phyloP scores from a whole-genome alignment of 2,888 invertebrate species.

The Gryllus longicercus region DNA sequence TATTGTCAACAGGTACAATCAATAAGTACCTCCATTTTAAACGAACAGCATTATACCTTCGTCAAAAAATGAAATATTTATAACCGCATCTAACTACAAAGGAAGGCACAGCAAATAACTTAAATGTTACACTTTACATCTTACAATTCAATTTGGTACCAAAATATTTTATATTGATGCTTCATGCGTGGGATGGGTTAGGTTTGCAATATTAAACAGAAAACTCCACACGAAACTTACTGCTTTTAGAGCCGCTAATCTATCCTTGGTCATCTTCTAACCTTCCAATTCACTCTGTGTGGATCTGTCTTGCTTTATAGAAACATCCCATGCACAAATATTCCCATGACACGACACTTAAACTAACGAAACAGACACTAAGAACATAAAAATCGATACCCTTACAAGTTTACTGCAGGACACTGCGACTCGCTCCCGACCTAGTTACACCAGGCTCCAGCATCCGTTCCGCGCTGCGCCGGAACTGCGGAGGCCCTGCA shows the following conservation, averaged over 20 bases:
- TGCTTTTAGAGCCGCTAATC: conserved; percentile 94
- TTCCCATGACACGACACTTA: conserved; percentile 67
- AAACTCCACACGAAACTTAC: conserved; percentile 56
- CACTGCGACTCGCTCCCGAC: conserved; percentile 45
- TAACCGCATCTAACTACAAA: background rate
- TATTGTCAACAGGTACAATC: background rate
- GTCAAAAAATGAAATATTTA: background rate
- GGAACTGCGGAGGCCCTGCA: background rate
- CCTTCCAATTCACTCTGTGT: conserved; percentile 62
- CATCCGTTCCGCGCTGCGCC: background rate
- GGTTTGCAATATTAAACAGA: background rate
- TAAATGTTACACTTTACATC: background rate
- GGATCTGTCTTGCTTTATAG: conserved; percentile 63
- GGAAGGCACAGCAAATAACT: background rate
- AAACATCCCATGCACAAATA: conserved; percentile 77
- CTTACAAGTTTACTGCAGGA: conserved; percentile 61
- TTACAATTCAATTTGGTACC: background rate
- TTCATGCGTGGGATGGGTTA: conserved; percentile 29
- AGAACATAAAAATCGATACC: conserved; percentile 79
- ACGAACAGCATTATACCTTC: background rate
- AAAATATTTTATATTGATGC: background rate
- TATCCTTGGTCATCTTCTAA: conserved; percentile 89
- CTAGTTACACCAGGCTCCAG: background rate
- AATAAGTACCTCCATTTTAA: conserved; percentile 1
- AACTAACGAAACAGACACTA: conserved; percentile 68